Conservation (phyloP, 2,113 vertebrate species). For the Phyllopteryx taeniolatus region DNA sequence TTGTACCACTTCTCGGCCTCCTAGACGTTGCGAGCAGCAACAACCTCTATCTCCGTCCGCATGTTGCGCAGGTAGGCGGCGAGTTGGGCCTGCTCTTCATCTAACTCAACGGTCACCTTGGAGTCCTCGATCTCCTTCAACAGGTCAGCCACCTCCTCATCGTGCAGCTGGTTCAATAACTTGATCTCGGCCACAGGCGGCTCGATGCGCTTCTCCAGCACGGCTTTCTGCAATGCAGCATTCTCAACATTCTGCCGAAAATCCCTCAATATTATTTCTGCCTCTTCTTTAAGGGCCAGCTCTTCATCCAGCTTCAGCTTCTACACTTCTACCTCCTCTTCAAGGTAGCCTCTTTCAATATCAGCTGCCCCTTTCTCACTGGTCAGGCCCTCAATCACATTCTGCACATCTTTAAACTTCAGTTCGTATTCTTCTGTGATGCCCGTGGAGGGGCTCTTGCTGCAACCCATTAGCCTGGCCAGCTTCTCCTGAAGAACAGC, state of each 20-base stretch:
- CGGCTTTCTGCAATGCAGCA: conserved; percentile 74
- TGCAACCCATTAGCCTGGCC: conserved; percentile 54
- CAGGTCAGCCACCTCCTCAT: conserved; percentile 72
- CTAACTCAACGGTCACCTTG: conserved; percentile 66
- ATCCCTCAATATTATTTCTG: conserved; percentile 75
- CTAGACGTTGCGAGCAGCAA: conserved; percentile 72
- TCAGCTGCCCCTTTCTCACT: conserved; percentile 72
- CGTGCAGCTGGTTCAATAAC: conserved; percentile 73
- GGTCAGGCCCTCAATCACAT: conserved; percentile 75
- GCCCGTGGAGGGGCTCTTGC: conserved; percentile 58
- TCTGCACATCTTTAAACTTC: conserved; percentile 72
- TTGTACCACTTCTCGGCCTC: conserved; percentile 82
- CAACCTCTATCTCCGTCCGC: conserved; percentile 71
- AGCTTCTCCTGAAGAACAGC: conserved; percentile 51
- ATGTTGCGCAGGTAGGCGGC: conserved; percentile 66
- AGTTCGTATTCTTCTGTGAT: conserved; percentile 71
- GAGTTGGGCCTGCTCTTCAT: conserved; percentile 63
- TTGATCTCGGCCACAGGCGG: conserved; percentile 67
- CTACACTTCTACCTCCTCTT: conserved; percentile 69
- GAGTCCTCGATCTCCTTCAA: conserved; percentile 73
- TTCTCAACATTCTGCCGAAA: conserved; percentile 77
- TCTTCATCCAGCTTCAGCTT: conserved; percentile 77
- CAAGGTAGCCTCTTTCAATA: conserved; percentile 67
- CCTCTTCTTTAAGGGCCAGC: conserved; percentile 75
- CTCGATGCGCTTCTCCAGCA: conserved; percentile 69